Evolutionary conservation across 2,888 invertebrate species (phyloP).

Genomic region (Scaptomyza cyrtandrae): DNA sequence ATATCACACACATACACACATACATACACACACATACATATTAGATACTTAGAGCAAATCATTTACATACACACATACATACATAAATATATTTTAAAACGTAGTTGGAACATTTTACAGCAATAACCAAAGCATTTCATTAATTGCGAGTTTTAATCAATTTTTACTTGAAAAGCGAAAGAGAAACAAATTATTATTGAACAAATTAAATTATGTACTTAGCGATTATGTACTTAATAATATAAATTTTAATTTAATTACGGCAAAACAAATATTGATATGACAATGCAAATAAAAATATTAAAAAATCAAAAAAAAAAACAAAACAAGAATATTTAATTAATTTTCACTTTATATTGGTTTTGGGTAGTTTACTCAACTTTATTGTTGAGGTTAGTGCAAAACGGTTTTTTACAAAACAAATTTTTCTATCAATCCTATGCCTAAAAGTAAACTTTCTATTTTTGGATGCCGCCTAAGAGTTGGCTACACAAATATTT

Average conservation of each 20-base stretch:
- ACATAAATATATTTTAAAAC: constrained; percentile 28
- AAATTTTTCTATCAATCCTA: too few species aligned
- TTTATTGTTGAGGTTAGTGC: too few species aligned
- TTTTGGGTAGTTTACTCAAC: neutral
- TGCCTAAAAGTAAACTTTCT: constrained; percentile 1
- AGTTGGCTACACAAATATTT: neutral
- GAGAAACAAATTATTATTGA: constrained; percentile 59
- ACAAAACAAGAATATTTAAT: constrained; percentile 34
- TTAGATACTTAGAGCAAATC: constrained; percentile 27
- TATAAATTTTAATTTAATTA: constrained; percentile 41
- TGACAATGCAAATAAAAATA: constrained; percentile 47
- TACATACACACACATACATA: constrained; percentile 29
- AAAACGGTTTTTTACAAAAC: too few species aligned
- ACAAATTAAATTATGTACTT: constrained; percentile 73
- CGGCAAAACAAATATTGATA: constrained; percentile 34
- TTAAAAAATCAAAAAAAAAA: neutral
- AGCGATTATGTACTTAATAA: constrained; percentile 70
- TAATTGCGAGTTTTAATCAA: constrained; percentile 50
- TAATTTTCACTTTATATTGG: neutral
- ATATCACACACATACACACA: constrained; percentile 27
- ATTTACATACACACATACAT: constrained; percentile 25
- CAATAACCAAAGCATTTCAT: constrained; percentile 85
- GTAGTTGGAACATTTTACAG: constrained; percentile 82
- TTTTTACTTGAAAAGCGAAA: constrained; percentile 46
- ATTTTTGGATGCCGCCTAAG: neutral